Percentiles rank a stretch among this genome's conserved stretches.
Conservation (phyloP, 2,113 vertebrate species). For the Genyomyrus donnyi region DNA sequence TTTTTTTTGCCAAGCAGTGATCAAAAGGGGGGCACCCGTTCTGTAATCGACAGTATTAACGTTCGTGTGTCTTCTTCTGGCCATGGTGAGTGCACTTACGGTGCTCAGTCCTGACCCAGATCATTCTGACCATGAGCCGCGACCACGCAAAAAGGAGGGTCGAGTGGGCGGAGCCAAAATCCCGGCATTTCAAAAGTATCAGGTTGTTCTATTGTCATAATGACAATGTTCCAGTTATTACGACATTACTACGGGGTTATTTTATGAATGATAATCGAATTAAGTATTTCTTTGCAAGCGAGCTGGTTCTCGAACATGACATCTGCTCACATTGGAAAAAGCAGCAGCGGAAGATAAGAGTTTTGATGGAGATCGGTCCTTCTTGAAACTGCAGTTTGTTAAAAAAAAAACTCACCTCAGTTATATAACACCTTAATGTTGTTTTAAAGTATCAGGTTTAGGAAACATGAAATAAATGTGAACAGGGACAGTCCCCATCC, state of each 20-base stretch:
- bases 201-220: background rate
- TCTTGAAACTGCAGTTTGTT: background rate
- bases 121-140: background rate
- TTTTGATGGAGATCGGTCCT: background rate
- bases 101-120: background rate
- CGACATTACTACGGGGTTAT: background rate
- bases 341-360: background rate
- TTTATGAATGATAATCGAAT: background rate
- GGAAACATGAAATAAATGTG: background rate
- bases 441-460: background rate
- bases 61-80: background rate
- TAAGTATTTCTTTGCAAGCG: background rate
- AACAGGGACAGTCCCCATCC: background rate
- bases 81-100: background rate
- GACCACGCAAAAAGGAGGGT: no score
- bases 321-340: background rate
- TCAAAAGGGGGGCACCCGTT: background rate
- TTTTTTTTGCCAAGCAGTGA: constrained; percentile 18
- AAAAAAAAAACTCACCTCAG: background rate
- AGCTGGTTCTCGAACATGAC: background rate
- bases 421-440: background rate
- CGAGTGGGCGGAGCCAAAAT: background rate
- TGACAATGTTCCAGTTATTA: background rate
- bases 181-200: background rate
- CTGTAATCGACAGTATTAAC: background rate